Conservation (phyloP, 37 sponge, comb jelly and placozoan genomes). For the Chondrosia reniformis region DNA sequence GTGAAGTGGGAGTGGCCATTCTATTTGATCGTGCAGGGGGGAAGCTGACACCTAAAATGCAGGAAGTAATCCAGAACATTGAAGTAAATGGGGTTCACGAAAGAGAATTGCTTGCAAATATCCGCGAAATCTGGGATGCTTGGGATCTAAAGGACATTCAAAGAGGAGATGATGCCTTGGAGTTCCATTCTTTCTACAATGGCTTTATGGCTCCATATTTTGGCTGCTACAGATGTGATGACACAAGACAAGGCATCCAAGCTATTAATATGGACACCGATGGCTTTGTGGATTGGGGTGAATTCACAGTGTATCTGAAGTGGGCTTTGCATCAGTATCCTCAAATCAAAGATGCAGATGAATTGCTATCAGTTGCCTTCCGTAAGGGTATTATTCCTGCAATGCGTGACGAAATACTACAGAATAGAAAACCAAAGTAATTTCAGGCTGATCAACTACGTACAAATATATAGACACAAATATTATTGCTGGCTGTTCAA, state of each 20-base stretch:
- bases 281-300: slow-evolving; percentile 19
- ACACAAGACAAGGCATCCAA: background rate
- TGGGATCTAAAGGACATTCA: background rate
- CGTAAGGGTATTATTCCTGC: slow-evolving; percentile 32
- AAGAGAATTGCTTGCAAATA: background rate
- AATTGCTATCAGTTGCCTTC: slow-evolving; percentile 28
- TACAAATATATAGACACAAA: too few relatives aligned
- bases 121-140: slow-evolving; percentile 12
- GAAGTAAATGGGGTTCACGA: background rate
- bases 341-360: background rate
- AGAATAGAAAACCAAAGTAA: too few relatives aligned
- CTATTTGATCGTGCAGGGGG: slow-evolving; percentile 45
- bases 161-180: slow-evolving; percentile 1
- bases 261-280: slow-evolving; percentile 19
- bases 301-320: slow-evolving; percentile 21
- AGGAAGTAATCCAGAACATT: slow-evolving; percentile 1
- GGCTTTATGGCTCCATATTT: slow-evolving; percentile 9
- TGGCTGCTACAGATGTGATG: background rate
- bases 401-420: slow-evolving; percentile 27
- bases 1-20: slow-evolving; percentile 34
- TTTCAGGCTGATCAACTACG: too few relatives aligned
- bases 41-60: background rate
- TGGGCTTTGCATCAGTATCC: slow-evolving; percentile 37
- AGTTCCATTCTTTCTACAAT: slow-evolving; percentile 15
- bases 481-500: too few relatives aligned